Evolutionary conservation across 2,888 invertebrate species (phyloP), one percentile per base, ranked within the genome.

Genomic region (Lithophane semibrunnea): DNA sequence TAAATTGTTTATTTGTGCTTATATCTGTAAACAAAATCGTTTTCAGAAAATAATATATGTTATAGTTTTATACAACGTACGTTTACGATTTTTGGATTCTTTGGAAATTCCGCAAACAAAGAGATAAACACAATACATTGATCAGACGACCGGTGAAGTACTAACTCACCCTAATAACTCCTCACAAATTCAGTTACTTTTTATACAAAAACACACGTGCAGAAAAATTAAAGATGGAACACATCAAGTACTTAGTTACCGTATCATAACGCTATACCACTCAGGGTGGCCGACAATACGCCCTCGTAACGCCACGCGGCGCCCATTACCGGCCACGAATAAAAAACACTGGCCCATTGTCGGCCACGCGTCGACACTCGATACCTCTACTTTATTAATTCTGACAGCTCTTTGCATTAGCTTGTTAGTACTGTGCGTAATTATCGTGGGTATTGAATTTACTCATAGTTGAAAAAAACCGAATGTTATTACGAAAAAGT

Each of bases 321-420:
- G 64, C 86, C 94, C 95, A 95, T 95, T 95, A 95, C 92, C 89
- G 84, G 86, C 85, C 90, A 89, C 85, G 84, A 80, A 85, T 92
- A 93, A 94, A 94, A 94, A 93, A 91, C 86, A 88, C 80, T 86
- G 74, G 77, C 74, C 79, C 88, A 88, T 91, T 90, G 88, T 89
- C 71, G 61, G 91, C 29, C 95, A 94, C 95, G 95, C 90, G 95
- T 88, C 92, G 93, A 92, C 93, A 95, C 95, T 95, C 91, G 94
- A 95, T 95, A 95, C 87, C 85, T 88, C 91, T 93, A 94, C 91
- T 95, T 94, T 93, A 95, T 95, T 95, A 95, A 94, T 94, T 93
- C 88, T 91, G 93, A 93, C 93, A 92, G 91, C 86, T 91, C 91
- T 84, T 85, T 88, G 84, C 91, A 94, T 94, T 94, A 93, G 92